Conservation (phyloP, 2,797 vertebrate species). For the Thripadectes ignobilis region DNA sequence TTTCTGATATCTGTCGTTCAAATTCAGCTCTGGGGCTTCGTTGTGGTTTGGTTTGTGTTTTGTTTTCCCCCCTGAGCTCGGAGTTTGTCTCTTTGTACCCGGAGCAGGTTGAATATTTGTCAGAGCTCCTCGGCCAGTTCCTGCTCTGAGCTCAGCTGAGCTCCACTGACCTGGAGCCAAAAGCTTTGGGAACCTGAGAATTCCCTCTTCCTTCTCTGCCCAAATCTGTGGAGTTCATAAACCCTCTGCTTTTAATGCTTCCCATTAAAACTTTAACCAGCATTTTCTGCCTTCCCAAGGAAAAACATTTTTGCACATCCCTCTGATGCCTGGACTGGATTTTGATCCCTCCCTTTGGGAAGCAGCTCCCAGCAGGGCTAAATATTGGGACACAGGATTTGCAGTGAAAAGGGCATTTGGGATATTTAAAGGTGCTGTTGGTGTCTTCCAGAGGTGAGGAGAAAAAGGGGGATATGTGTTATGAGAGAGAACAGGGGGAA, state of each 20-base stretch:
- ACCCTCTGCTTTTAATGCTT: not conserved
- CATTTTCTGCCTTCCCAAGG: not conserved
- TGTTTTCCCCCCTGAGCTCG: not conserved
- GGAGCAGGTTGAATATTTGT: not conserved
- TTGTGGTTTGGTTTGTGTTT: not conserved
- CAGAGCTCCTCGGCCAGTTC: not conserved
- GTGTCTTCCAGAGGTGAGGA: not conserved
- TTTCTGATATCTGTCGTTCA: not conserved
- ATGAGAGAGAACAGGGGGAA: not conserved
- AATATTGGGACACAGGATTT: not conserved
- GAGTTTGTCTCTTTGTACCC: not conserved
- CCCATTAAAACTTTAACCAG: not conserved
- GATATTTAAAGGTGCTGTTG: not conserved
- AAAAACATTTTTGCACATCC: rapidly evolving
- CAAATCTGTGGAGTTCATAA: not conserved
- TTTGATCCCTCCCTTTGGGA: not conserved
- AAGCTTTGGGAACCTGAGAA: too few relatives aligned
- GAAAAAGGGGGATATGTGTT: not conserved
- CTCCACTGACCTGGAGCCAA: not conserved
- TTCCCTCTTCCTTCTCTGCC: too few relatives aligned
- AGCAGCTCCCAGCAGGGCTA: not conserved
- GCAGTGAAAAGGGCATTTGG: not conserved
- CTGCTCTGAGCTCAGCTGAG: not conserved
- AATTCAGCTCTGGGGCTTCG: not conserved
- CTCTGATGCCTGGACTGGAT: not conserved